Conservation (phyloP, 2,888 invertebrate genomes). For the Balanococcus diminutus region DNA sequence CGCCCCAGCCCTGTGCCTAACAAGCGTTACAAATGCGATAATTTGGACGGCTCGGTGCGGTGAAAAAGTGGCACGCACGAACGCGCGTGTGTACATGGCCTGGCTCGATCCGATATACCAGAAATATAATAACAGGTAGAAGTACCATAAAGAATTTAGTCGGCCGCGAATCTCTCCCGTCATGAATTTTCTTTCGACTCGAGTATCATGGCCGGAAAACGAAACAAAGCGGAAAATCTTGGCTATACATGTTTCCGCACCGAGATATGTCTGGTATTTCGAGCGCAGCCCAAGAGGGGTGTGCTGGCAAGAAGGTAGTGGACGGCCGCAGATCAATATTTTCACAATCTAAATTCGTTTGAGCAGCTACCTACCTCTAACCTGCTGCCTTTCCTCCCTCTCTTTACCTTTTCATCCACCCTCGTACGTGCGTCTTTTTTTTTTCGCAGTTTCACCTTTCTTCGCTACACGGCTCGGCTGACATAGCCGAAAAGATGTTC, state of each 20-base stretch:
- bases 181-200: neutral
- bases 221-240: conserved; percentile 45
- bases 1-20: too few species aligned
- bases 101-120: neutral
- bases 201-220: conserved; percentile 13
- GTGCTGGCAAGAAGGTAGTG: conserved; percentile 38
- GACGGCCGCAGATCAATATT: conserved; percentile 48
- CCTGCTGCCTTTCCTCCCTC: neutral
- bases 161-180: neutral
- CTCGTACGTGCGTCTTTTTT: neutral
- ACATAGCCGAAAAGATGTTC: conserved; percentile 18
- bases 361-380: neutral
- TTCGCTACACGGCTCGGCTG: neutral
- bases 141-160: neutral
- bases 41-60: neutral
- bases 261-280: conserved; percentile 7
- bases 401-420: neutral
- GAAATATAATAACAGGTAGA: neutral
- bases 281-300: neutral
- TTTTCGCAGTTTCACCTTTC: neutral
- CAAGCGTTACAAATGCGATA: conserved; percentile 13
- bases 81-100: conserved; percentile 4
- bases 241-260: conserved; percentile 24
- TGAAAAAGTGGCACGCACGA: conserved; percentile 4
- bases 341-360: conserved; percentile 49